A percentile compares a stretch with the other conserved stretches of the same genome.
Evolutionary conservation across 2,888 invertebrate genomes (phyloP).

Genomic region (Onchidella celtica): DNA sequence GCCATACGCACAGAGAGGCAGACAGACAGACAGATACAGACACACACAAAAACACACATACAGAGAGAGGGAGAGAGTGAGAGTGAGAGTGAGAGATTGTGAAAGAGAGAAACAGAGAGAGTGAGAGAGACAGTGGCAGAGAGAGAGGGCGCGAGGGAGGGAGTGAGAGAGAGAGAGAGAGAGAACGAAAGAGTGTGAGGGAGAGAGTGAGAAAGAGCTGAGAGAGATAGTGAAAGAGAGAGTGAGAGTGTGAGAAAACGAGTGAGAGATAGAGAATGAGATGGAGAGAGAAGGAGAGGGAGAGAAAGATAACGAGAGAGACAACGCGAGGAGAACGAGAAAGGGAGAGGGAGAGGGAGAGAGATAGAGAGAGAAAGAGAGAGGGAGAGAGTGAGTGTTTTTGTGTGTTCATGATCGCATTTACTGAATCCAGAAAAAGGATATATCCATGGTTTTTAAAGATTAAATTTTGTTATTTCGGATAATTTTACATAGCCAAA

Average conservation of each 20-base stretch:
- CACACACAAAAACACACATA: too few species aligned
- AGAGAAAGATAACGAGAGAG: background rate
- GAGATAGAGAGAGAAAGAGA: too few species aligned
- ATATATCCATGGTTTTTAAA: too few species aligned
- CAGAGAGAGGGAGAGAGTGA: background rate
- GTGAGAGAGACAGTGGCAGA: constrained; percentile 33
- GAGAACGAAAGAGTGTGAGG: constrained; percentile 26
- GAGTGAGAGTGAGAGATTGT: constrained; percentile 8
- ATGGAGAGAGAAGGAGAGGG: background rate
- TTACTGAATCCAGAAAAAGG: too few species aligned
- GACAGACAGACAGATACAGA: too few species aligned
- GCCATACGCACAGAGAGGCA: too few species aligned
- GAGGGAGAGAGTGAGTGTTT: too few species aligned
- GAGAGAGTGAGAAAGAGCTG: constrained; percentile 23
- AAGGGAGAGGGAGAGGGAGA: too few species aligned
- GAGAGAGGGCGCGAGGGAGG: background rate
- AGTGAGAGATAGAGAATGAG: constrained; percentile 28
- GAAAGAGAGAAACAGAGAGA: constrained; percentile 24
- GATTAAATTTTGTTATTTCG: too few species aligned
- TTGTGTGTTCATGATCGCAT: too few species aligned
- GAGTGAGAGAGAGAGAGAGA: background rate
- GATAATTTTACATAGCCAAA: too few species aligned
- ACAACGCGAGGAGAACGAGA: background rate
- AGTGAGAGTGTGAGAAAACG: background rate
- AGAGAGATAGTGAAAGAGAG: background rate